A percentile compares a stretch with the other conserved stretches of the same genome.
phyloP scores from a whole-genome alignment of 1,140 invertebrate genomes.

The Drosophila parvula region DNA sequence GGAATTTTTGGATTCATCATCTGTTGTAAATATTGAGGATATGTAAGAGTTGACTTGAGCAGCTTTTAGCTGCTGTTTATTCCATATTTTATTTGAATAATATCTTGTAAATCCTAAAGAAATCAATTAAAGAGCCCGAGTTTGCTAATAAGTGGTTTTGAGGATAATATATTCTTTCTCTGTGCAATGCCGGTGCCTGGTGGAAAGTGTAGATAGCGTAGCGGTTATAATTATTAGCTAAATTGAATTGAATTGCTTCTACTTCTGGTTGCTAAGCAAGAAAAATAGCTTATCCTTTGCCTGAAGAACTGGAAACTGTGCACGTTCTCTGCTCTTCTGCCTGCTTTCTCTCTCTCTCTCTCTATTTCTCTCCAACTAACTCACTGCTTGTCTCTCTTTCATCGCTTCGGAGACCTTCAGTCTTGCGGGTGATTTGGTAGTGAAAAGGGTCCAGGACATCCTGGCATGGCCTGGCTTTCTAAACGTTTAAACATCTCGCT shows the following conservation, averaged over 20 bases:
- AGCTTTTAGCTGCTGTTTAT: no score
- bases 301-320: slow-evolving; percentile 61
- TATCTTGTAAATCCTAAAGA: no score
- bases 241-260: slow-evolving; percentile 53
- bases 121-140: not conserved
- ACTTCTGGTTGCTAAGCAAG: slow-evolving; percentile 60
- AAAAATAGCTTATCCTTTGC: slow-evolving; percentile 42
- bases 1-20: no score
- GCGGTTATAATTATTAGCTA: slow-evolving; percentile 52
- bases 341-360: slow-evolving; percentile 33
- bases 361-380: slow-evolving; percentile 8
- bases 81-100: no score
- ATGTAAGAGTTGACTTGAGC: no score
- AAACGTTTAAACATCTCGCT: slow-evolving; percentile 41
- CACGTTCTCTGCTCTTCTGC: slow-evolving; percentile 51
- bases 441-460: slow-evolving; percentile 21
- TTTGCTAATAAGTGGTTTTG: no score
- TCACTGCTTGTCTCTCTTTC: slow-evolving; percentile 12
- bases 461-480: slow-evolving; percentile 13
- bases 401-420: not conserved
- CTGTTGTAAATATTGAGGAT: no score
- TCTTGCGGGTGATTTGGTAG: slow-evolving; percentile 7
- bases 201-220: slow-evolving; percentile 43
- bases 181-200: slow-evolving; percentile 14
- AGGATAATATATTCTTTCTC: slow-evolving; percentile 1